Evolutionary conservation across 2,888 invertebrate species (phyloP), one percentile per base, ranked within the genome.

Genomic region (Nebria brevicollis): DNA sequence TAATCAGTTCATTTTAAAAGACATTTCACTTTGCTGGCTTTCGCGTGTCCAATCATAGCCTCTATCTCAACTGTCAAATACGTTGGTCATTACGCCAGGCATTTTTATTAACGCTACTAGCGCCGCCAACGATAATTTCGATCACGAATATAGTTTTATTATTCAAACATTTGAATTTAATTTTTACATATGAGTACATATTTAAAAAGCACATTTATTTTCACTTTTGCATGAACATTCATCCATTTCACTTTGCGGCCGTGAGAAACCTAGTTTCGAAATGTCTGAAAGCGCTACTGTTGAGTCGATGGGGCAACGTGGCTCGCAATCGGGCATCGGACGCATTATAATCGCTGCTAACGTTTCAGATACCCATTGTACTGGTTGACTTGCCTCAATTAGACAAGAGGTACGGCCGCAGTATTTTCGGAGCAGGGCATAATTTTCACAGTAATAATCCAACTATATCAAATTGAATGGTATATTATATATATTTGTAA

Each of bases 391-490:
- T 10, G 85, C 88, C 83, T 89, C 89, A 3, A 89, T 85, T 6
- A 87, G 84, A 68, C 82, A 83, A 2, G 87, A 87, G 4, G 88
- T 87, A 34, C 85, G 85, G 4, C 88, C 89, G 82, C 89, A 89
- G 82, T 89, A 89, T 83, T 87, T 88, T 82, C 87, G 86, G 54
- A 89, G 75, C n/a, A 84, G 83, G 6, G 88, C 89, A 83, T 89
- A 89, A 83, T 88, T 86, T 82, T 88, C 86, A 82, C 89, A 89
- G 81, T 88, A 89, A 78, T 86, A 88, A 66, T 86, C 84, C 72
- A 88, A 83, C 86, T 87, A 78, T 4, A 77, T 78, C 26, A 66
- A 66, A 64, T 25, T 81, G 75, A 79, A 82, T 76, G 11, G 25
- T 20, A 76, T 79, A 70, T 25, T 77, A 7, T 43, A 78, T 78